Percentiles rank a stretch among this genome's conserved stretches.
Conservation (phyloP, 2,888 invertebrate species). For the Heliconius hortense region DNA sequence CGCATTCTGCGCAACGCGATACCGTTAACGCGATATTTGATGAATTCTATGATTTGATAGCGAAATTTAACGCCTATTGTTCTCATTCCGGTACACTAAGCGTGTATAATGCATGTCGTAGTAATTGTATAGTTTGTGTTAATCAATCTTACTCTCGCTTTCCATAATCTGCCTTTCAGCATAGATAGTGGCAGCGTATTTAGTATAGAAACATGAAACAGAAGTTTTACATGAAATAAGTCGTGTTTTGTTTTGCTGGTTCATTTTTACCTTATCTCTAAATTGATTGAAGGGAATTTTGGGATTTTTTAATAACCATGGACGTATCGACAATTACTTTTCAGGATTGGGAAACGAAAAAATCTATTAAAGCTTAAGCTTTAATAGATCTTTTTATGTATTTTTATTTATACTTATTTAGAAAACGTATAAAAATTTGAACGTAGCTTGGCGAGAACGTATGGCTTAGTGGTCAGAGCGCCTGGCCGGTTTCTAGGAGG, state of each 20-base stretch:
- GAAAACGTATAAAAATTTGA: no score
- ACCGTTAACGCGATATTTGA: slow-evolving; percentile 16
- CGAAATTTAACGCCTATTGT: slow-evolving; percentile 17
- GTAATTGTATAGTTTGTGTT: background rate
- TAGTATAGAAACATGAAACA: no score
- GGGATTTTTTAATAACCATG: no score
- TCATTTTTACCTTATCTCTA: background rate
- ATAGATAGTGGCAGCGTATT: background rate
- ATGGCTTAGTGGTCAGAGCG: no score
- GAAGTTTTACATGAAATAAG: background rate
- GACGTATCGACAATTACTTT: no score
- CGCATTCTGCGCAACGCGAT: background rate
- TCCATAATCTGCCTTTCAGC: background rate
- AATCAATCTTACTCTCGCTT: background rate
- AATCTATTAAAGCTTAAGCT: no score
- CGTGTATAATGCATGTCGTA: background rate
- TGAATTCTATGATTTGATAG: slow-evolving; percentile 12
- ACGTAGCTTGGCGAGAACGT: no score
- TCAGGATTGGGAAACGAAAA: no score
- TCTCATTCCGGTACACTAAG: background rate
- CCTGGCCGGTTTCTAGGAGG: no score
- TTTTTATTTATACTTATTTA: no score
- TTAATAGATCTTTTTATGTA: no score
- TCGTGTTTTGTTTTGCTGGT: background rate
- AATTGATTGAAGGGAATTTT: no score